Percentiles rank a stretch among this genome's conserved stretches.
phyloP scores from a whole-genome alignment of 2,113 vertebrate genomes.

The Syngnathoides biaculeatus region DNA sequence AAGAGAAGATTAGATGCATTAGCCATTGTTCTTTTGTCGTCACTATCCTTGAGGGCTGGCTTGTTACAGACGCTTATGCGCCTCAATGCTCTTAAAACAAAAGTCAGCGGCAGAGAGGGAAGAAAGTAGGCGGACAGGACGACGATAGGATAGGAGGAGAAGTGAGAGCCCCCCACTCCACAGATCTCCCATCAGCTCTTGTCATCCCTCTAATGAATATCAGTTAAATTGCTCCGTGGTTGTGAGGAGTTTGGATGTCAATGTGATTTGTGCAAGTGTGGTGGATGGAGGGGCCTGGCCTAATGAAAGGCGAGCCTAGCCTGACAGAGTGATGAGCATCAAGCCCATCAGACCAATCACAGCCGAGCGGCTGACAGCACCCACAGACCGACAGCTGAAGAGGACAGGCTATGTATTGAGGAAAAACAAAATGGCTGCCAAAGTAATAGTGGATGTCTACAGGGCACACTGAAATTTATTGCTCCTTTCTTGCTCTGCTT shows the following conservation, averaged over 20 bases:
- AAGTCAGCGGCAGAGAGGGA: constrained; percentile 63
- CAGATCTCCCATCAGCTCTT: constrained; percentile 95
- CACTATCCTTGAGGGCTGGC: constrained; percentile 59
- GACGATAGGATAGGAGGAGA: constrained; percentile 60
- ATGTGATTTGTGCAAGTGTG: constrained; percentile 99
- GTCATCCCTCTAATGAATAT: constrained; percentile 99
- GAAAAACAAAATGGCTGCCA: constrained; percentile 69
- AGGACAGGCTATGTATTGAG: constrained; percentile 62
- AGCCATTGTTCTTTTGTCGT: constrained; percentile 67
- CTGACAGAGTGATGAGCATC: constrained; percentile 94
- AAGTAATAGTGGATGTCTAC: constrained; percentile 47
- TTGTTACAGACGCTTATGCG: constrained; percentile 63
- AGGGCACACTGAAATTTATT: constrained; percentile 34
- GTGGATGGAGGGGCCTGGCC: constrained; percentile 91
- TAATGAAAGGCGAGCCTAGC: constrained; percentile 93
- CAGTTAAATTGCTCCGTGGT: constrained; percentile 99
- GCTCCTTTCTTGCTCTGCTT: constrained; percentile 18
- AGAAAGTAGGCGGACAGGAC: constrained; percentile 68
- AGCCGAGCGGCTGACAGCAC: constrained; percentile 83
- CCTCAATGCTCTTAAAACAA: constrained; percentile 72
- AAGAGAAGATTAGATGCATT: constrained; percentile 64
- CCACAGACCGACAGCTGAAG: constrained; percentile 60
- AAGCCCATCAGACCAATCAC: constrained; percentile 91
- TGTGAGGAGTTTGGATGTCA: constrained; percentile 99
- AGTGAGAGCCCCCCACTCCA: constrained; percentile 72